A percentile compares a stretch with the other conserved stretches of the same genome.
Conservation (phyloP, 2,113 vertebrate genomes). For the Amblyopsis rosae region DNA sequence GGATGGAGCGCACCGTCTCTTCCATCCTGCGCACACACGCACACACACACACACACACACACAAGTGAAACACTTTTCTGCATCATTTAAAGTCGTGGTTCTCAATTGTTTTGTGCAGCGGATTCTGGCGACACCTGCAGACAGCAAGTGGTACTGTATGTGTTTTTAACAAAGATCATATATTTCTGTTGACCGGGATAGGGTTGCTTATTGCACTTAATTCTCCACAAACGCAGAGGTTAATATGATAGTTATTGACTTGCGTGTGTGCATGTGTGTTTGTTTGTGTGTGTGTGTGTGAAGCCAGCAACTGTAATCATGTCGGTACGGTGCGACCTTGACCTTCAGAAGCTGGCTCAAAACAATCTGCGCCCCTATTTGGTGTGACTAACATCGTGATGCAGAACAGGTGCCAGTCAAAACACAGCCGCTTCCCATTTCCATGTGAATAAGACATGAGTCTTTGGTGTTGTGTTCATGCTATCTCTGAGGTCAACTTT, state of each 20-base stretch:
- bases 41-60: background rate
- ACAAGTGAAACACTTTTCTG: background rate
- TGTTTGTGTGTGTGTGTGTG: constrained; percentile 23
- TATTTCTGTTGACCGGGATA: background rate
- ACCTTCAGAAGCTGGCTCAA: constrained; percentile 34
- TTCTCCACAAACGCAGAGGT: background rate
- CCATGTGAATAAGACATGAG: constrained; percentile 25
- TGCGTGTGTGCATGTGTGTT: background rate
- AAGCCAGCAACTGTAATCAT: constrained; percentile 48
- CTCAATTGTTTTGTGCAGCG: no score
- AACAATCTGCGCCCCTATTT: constrained; percentile 50
- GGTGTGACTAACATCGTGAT: constrained; percentile 22
- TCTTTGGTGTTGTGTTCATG: background rate
- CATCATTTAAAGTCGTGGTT: no score
- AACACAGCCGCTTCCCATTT: constrained; percentile 18
- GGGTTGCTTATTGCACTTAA: background rate
- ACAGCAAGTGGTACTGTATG: no score
- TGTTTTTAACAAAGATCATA: no score
- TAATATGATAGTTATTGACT: constrained; percentile 2
- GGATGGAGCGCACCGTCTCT: constrained; percentile 87
- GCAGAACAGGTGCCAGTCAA: constrained; percentile 35
- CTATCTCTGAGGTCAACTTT: constrained; percentile 6
- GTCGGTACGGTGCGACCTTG: constrained; percentile 32
- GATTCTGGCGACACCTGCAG: no score
- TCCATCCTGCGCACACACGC: constrained; percentile 83